Evolutionary conservation across 2,888 invertebrate species (phyloP).

Genomic region (Adineta ricciae): DNA sequence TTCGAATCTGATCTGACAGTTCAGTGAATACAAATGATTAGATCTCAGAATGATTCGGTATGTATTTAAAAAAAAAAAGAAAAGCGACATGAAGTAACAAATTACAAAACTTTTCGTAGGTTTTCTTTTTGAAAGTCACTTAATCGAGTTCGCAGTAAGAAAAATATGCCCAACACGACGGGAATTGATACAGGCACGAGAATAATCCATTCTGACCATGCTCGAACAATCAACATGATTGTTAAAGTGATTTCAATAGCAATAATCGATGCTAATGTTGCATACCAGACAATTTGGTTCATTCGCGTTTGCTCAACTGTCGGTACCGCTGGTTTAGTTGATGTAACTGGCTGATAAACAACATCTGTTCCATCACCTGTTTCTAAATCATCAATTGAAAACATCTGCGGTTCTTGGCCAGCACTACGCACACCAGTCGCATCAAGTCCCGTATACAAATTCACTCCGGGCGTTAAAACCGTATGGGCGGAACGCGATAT

Average conservation of each 20-base stretch:
- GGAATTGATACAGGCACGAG: background rate
- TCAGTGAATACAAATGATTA: too few relatives aligned
- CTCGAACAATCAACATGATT: background rate
- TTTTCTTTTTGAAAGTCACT: background rate
- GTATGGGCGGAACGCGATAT: background rate
- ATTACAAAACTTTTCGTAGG: background rate
- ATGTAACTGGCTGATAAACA: background rate
- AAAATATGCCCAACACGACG: background rate
- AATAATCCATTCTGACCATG: background rate
- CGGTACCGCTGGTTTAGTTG: background rate
- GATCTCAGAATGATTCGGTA: background rate
- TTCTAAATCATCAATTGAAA: background rate
- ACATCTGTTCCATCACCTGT: background rate
- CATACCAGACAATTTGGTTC: background rate
- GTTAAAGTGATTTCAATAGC: background rate
- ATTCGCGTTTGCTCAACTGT: background rate
- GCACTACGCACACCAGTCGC: background rate
- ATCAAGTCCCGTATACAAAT: background rate
- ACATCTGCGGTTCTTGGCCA: background rate
- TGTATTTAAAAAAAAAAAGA: background rate
- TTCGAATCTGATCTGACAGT: too few relatives aligned
- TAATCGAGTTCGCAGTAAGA: background rate
- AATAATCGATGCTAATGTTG: background rate
- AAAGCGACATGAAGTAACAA: background rate
- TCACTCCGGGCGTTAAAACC: background rate